These are phyloP conservation scores for Strigamia maritima DNA, from an alignment of 2,888 invertebrate species.

Conservation along the genomic window DNA sequence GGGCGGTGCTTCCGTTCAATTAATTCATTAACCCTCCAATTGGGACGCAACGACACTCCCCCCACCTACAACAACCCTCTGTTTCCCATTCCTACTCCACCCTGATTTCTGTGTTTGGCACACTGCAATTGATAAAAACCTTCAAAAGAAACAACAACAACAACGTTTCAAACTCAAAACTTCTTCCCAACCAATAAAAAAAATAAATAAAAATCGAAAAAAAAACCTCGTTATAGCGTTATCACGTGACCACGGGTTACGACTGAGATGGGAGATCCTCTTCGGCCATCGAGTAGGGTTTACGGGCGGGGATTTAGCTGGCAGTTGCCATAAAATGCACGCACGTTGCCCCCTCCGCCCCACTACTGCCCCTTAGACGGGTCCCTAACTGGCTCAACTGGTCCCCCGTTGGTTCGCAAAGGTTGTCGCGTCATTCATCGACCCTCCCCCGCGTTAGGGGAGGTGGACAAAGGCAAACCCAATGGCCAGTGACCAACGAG, in stretches of 20 bases:
- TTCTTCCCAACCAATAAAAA: too few species aligned
- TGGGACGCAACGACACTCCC: constrained; percentile 29
- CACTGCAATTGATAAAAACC: not conserved
- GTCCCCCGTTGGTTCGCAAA: constrained; percentile 13
- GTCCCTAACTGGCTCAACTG: constrained; percentile 11
- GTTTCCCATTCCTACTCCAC: not conserved
- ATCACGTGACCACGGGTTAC: not conserved
- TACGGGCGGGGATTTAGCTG: constrained; percentile 13
- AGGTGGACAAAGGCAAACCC: not conserved
- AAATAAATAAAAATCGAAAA: not conserved
- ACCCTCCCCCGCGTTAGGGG: constrained; percentile 24
- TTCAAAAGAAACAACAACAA: not conserved
- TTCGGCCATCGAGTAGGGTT: not conserved
- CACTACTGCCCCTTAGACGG: not conserved
- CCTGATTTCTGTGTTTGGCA: constrained; percentile 3
- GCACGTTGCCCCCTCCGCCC: not conserved
- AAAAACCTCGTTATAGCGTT: not conserved
- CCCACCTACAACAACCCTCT: not conserved
- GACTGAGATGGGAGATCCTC: not conserved
- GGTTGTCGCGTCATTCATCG: constrained; percentile 20
- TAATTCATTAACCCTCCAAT: constrained; percentile 39
- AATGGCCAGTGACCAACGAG: constrained; percentile 27
- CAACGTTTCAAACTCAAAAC: not conserved
- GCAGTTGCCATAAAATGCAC: not conserved
- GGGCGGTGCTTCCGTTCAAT: constrained; percentile 38